Conservation (phyloP, 2,888 invertebrate species). For the Catonia carolina region DNA sequence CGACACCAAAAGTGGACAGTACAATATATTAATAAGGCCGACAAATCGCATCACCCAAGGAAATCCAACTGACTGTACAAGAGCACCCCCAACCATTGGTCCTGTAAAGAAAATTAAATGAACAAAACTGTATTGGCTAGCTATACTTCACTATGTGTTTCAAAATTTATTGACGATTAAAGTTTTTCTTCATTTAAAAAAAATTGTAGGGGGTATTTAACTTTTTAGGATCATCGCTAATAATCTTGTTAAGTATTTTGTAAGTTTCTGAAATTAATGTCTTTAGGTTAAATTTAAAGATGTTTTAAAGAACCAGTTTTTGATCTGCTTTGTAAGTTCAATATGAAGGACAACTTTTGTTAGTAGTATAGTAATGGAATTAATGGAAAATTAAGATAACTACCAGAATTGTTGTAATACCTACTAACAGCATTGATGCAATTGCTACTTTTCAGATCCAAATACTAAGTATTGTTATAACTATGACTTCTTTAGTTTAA, state of each 20-base stretch:
- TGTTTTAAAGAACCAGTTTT: no score
- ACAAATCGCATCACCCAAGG: conserved; percentile 66
- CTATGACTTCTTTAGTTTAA: no score
- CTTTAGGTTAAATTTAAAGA: no score
- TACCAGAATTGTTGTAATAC: conserved; percentile 56
- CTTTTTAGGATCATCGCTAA: no score
- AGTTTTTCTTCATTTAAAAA: neutral
- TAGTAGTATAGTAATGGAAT: no score
- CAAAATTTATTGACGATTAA: neutral
- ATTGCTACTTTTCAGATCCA: conserved; percentile 60
- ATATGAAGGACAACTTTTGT: no score
- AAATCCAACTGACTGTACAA: conserved; percentile 63
- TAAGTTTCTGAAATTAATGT: no score
- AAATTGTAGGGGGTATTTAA: no score
- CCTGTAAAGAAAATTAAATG: conserved; percentile 49
- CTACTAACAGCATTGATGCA: conserved; percentile 56
- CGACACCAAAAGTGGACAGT: conserved; percentile 54
- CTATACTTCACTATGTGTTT: neutral
- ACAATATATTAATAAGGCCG: conserved; percentile 61
- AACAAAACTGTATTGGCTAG: no score
- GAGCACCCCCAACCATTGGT: conserved; percentile 65
- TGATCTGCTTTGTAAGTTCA: no score
- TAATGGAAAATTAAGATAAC: conserved; percentile 24
- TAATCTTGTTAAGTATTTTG: no score
- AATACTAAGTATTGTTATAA: no score